Conservation (phyloP, 2,797 vertebrate genomes). For the Rhodeus uyekii region DNA sequence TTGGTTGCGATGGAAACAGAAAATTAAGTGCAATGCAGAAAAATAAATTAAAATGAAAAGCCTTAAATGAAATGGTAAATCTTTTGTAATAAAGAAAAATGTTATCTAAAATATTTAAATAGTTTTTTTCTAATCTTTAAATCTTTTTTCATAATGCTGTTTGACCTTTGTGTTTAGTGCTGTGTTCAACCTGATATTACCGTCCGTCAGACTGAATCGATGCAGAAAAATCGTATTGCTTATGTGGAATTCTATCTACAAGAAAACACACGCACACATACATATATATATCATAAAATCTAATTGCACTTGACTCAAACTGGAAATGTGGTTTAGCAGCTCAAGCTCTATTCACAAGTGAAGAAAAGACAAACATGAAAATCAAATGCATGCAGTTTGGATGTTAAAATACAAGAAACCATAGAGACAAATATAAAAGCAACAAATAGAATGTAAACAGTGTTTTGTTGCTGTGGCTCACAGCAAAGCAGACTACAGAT, state of each 20-base stretch:
- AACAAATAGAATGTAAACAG: not conserved
- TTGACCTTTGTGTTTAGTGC: slow-evolving; percentile 9
- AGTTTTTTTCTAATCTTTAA: too few species aligned
- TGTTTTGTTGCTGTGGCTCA: not conserved
- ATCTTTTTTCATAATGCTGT: not conserved
- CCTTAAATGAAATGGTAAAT: slow-evolving; percentile 53
- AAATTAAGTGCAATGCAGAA: slow-evolving; percentile 74
- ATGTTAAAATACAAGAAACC: slow-evolving; percentile 20
- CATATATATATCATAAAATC: not conserved
- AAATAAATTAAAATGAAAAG: slow-evolving; percentile 49
- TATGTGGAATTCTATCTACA: not conserved
- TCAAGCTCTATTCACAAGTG: not conserved
- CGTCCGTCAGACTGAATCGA: not conserved
- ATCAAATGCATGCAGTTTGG: not conserved
- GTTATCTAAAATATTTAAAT: not conserved
- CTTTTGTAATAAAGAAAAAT: not conserved
- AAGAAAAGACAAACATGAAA: not conserved
- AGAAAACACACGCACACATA: not conserved
- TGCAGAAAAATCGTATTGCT: not conserved
- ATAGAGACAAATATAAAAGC: not conserved
- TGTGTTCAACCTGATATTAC: not conserved
- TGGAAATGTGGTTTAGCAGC: not conserved
- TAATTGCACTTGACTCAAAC: not conserved
- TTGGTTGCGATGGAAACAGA: slow-evolving; percentile 80
- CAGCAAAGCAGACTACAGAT: slow-evolving; percentile 1